Base-by-base conservation (phyloP, 1,140 invertebrate species). In the Globodera ellingtonae region DNA sequence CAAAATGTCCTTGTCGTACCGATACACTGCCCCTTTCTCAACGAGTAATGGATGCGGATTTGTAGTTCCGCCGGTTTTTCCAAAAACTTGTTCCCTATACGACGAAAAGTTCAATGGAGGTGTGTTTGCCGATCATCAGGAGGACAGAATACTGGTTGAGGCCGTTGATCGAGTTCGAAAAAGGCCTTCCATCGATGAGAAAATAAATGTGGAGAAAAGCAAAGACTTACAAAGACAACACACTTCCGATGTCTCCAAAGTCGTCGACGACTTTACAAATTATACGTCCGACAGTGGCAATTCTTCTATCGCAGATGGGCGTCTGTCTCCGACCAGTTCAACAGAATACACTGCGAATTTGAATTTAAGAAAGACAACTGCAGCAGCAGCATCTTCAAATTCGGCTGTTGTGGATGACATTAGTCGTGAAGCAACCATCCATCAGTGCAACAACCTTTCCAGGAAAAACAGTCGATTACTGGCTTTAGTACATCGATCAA, bases 21-120 rank as follows among this genome's bases (percentile, higher is more conserved):
- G 67, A 47, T 70, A 70, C 67, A 47, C 67, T 35, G 67, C 67
- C 44, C 69, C 66, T 52, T 50, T 67, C 7, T 50, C 48, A 77
- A 48, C 47, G 72, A 69, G 21, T 47, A 69, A 72, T 13, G 46
- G 24, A 13, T 56, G 47, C 10, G 69, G 73, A 9, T 83, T 82
- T 47, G 18, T 70, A 44, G 56, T 78, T 44, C 81, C 81, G 8
- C 81, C 81, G 35, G 81, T 82, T 21, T 82, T 82, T 69, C 81
- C 81, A 47, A 83, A 82, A 44, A 82, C 56, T 6, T 77, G 79
- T 59, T 83, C 81, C 24, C 48, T 82, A 9, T 82, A 67, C 66
- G 81, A 82, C 52, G 52, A 65, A 35, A 47, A 44, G 15, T 82
- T 82, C 62, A 82, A 67, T 44, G 81, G 81, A 15, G 81, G 81